phyloP scores from a whole-genome alignment of 1,140 invertebrate genomes.

The Subanguina moxae region DNA sequence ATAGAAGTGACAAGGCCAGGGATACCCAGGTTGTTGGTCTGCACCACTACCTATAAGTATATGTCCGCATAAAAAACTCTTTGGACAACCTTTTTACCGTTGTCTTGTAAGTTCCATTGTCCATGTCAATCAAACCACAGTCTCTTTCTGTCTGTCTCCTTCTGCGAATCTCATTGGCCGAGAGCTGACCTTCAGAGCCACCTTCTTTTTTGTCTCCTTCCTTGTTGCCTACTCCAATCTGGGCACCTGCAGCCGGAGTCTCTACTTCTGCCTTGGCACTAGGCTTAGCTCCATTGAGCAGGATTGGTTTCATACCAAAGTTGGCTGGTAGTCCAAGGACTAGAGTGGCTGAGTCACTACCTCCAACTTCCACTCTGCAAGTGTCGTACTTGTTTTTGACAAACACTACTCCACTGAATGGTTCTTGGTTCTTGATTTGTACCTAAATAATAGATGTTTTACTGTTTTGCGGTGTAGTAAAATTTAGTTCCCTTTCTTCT shows the following conservation, averaged over 20 bases:
- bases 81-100: no score
- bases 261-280: constrained; percentile 23
- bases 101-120: constrained; percentile 59
- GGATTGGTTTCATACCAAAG: constrained; percentile 59
- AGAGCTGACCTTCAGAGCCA: neutral
- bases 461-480: neutral
- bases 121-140: constrained; percentile 50
- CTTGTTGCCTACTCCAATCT: constrained; percentile 8
- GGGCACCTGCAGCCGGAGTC: constrained; percentile 1
- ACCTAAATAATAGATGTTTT: neutral
- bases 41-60: no score
- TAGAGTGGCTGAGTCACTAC: constrained; percentile 47
- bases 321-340: constrained; percentile 54
- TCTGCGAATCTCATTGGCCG: constrained; percentile 50
- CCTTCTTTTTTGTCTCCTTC: constrained; percentile 25
- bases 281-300: constrained; percentile 35
- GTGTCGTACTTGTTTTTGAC: constrained; percentile 60
- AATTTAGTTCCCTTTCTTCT: constrained; percentile 1
- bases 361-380: constrained; percentile 55
- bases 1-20: constrained; percentile 59
- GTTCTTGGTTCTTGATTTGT: constrained; percentile 51
- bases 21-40: constrained; percentile 59
- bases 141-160: constrained; percentile 48
- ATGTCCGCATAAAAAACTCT: no score
- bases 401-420: constrained; percentile 57